phyloP scores from a whole-genome alignment of 1,140 invertebrate genomes.

The Brachionus rubens region DNA sequence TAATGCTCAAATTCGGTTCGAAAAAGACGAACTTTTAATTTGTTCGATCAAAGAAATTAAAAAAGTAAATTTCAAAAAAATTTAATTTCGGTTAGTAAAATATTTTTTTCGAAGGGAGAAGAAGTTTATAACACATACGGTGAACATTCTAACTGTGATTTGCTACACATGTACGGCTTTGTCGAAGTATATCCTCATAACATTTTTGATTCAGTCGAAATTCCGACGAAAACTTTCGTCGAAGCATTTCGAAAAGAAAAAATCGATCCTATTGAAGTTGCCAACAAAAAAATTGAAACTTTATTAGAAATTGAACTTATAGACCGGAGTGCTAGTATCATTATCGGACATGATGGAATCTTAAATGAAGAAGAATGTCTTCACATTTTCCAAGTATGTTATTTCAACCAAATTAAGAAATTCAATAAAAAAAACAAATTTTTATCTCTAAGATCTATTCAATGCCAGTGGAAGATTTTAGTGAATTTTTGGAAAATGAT shows the following conservation, averaged over 20 bases:
- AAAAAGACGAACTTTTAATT: slow-evolving; percentile 57
- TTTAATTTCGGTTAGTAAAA: background rate
- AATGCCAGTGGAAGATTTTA: slow-evolving; percentile 35
- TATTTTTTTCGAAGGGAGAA: slow-evolving; percentile 53
- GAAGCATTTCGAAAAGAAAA: slow-evolving; percentile 43
- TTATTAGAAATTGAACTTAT: slow-evolving; percentile 18
- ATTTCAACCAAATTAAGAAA: background rate
- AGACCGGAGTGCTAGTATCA: slow-evolving; percentile 19
- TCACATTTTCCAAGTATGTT: slow-evolving; percentile 12
- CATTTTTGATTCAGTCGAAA: slow-evolving; percentile 54
- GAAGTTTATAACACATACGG: slow-evolving; percentile 62
- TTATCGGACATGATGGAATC: slow-evolving; percentile 35
- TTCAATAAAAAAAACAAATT: background rate
- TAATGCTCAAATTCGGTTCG: slow-evolving; percentile 58
- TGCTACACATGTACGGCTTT: slow-evolving; percentile 62
- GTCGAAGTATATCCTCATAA: slow-evolving; percentile 56
- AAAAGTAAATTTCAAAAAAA: slow-evolving; percentile 51
- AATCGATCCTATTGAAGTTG: slow-evolving; percentile 23
- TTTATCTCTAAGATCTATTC: slow-evolving; percentile 11
- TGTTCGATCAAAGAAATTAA: slow-evolving; percentile 53
- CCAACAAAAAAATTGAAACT: slow-evolving; percentile 29
- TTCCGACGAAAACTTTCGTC: slow-evolving; percentile 15
- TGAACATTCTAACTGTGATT: slow-evolving; percentile 55
- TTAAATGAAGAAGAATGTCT: slow-evolving; percentile 38
- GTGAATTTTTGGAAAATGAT: slow-evolving; percentile 40